Evolutionary conservation across 2,888 invertebrate species (phyloP), one percentile per base, ranked within the genome.

Genomic region (Agrochola macilenta): DNA sequence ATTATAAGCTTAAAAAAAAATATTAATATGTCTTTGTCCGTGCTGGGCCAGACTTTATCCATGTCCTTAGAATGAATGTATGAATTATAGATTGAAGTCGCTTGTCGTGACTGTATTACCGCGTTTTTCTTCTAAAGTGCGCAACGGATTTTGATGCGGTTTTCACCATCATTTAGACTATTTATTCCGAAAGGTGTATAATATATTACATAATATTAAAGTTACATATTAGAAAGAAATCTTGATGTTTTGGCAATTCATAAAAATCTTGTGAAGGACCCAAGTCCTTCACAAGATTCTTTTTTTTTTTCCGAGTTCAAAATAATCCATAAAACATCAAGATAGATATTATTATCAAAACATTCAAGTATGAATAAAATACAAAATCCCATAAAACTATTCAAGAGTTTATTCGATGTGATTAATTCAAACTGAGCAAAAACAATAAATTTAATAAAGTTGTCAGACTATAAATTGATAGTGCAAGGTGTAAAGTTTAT

Each of bases 401-500:
- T 66, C 26, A 43, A 11, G n/a, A 58, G 20, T 49, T 12, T 61
- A 26, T 69, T 39, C 14, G 8, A 54, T 26, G 49, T 35, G 20
- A 66, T 64, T 23, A 60, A 72, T 74, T 77, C 61, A 66, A 76
- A 64, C 60, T 54, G 30, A 54, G 26, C 60, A 69, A 58, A 78
- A 86, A 61, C 74, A 69, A 86, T 87, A 83, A 78, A 87, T 80
- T 66, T 72, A 63, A 74, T 76, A 80, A 77, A 78, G 58, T 76
- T 80, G 57, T 65, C 71, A 26, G 58, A 52, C 39, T 74, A 66
- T 87, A 80, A 87, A 85, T 85, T 76, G 72, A 81, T 84, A 84
- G 84, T 79, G 73, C 61, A 75, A 73, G 73, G 74, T 60, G 43
- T 79, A 79, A 83, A 86, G 76, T 86, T 79, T 85, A 83, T 79